Evolutionary conservation across 2,113 vertebrate genomes (phyloP), one percentile per base, ranked within the genome.

Genomic region (Oncorhynchus masou): DNA sequence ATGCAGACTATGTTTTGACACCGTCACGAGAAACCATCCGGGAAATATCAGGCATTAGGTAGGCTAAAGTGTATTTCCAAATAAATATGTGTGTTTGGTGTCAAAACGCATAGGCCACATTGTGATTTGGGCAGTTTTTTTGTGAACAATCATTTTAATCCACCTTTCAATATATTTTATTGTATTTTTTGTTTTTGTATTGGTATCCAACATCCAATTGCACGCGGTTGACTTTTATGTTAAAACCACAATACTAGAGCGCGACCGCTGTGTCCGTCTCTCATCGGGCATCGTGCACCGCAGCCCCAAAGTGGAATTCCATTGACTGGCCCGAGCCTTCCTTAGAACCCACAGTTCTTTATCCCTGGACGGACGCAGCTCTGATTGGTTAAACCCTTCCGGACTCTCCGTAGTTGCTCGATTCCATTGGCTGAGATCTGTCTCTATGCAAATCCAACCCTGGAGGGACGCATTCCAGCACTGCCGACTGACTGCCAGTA

Each of bases 341-440:
- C 60, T 68, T 25, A 70, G 68, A 68, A 51, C 29, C 68, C 5
- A 19, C 31, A 69, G 19, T 24, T n/a, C 49, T 83, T 75, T 68
- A 68, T 69, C 66, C n/a, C 59, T 73, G 65, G 67, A 80, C 89
- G 90, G 88, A 90, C 88, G 20, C 9, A 3, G 13, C 74, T 6
- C 74, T 84, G 81, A 93, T 92, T 93, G 91, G 93, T 27, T 68
- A 8, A 62, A 19, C 11, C 1, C 2, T 16, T n/a, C 8, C 1
- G 65, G 31, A 57, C 25, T 48, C 12, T 77, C 68, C 31, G 54
- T 19, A 19, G 22, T 64, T n/a, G 3, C 1, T 73, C 71, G 76
- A 79, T 82, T 0, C 5, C 4, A 89, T 90, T 85, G 79, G 84
- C 74, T 39, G n/a, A 68, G 15, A 49, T 12, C 62, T 1, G 45